These are phyloP conservation scores for Caradrina clavipalpis DNA, from an alignment of 2,888 invertebrate genomes.

Conservation along the genomic window DNA sequence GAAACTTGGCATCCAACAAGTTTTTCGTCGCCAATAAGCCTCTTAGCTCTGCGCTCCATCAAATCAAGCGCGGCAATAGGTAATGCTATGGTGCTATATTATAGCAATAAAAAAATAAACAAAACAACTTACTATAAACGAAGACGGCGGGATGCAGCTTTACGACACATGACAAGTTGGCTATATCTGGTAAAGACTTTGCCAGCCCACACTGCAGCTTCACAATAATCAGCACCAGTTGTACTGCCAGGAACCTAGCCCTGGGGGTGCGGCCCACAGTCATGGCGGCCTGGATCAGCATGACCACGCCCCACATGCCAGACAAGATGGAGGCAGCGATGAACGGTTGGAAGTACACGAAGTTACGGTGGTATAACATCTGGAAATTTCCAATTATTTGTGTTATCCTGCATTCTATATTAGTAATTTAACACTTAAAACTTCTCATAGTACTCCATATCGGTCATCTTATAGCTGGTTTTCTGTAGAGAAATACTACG, in stretches of 20 bases:
- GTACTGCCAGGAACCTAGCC: slow-evolving; percentile 91
- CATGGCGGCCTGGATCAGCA: slow-evolving; percentile 89
- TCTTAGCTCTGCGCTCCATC: no score
- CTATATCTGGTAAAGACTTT: slow-evolving; percentile 89
- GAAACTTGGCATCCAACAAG: no score
- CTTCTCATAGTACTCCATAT: no score
- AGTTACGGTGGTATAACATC: slow-evolving; percentile 91
- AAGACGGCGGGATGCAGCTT: slow-evolving; percentile 92
- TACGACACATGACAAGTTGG: slow-evolving; percentile 92
- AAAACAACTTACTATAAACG: slow-evolving; percentile 91
- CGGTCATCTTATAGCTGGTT: no score
- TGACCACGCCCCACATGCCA: slow-evolving; percentile 93
- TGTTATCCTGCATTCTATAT: background rate
- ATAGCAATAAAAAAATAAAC: background rate
- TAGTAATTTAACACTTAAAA: background rate
- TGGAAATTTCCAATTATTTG: slow-evolving; percentile 71
- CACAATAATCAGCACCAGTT: slow-evolving; percentile 92
- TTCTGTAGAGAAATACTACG: no score
- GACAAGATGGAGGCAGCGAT: slow-evolving; percentile 92
- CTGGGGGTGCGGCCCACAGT: slow-evolving; percentile 85
- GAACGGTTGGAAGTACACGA: slow-evolving; percentile 92
- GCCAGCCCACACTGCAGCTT: slow-evolving; percentile 92
- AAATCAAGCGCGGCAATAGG: no score
- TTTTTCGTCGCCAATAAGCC: no score
- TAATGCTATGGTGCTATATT: background rate